Conservation (phyloP, 2,797 vertebrate species). For the Chelmon rostratus region DNA sequence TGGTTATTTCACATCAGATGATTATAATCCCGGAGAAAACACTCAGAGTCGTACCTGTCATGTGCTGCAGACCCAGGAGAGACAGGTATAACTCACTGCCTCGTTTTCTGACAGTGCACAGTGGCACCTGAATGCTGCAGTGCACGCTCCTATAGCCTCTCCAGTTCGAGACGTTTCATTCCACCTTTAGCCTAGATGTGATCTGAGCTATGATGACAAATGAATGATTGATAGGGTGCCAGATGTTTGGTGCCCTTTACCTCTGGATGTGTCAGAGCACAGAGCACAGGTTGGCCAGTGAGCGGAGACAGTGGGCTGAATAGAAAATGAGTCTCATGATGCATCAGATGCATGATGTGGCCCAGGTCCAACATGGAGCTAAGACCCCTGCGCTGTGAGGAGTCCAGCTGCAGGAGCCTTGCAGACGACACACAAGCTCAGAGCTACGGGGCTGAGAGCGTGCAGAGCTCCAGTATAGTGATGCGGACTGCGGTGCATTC, state of each 20-base stretch:
- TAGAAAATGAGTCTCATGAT: slow-evolving; percentile 25
- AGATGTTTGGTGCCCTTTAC: slow-evolving; percentile 62
- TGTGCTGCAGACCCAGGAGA: slow-evolving; percentile 36
- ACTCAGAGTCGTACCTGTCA: slow-evolving; percentile 13
- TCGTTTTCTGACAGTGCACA: slow-evolving; percentile 39
- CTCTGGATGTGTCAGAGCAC: slow-evolving; percentile 36
- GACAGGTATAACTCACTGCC: slow-evolving; percentile 39
- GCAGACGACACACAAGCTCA: slow-evolving; percentile 48
- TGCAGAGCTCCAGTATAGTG: slow-evolving; percentile 71
- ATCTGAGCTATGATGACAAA: slow-evolving; percentile 40
- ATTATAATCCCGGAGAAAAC: background rate
- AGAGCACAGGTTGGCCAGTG: slow-evolving; percentile 29
- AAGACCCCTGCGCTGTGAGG: slow-evolving; percentile 48
- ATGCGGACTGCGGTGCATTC: slow-evolving; percentile 85
- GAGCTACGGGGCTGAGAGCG: slow-evolving; percentile 54
- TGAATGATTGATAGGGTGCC: slow-evolving; percentile 56
- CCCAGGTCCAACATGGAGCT: slow-evolving; percentile 63
- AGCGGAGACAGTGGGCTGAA: slow-evolving; percentile 36
- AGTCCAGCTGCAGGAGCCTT: slow-evolving; percentile 41
- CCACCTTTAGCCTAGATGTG: slow-evolving; percentile 59
- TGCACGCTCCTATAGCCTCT: slow-evolving; percentile 54
- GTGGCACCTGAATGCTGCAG: slow-evolving; percentile 67
- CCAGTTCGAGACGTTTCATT: slow-evolving; percentile 34
- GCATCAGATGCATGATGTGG: slow-evolving; percentile 60
- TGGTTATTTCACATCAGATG: slow-evolving; percentile 17